A percentile compares a stretch with the other conserved stretches of the same genome.
Evolutionary conservation across 1,140 invertebrate genomes (phyloP).

Genomic region (Epicauta chinensis): DNA sequence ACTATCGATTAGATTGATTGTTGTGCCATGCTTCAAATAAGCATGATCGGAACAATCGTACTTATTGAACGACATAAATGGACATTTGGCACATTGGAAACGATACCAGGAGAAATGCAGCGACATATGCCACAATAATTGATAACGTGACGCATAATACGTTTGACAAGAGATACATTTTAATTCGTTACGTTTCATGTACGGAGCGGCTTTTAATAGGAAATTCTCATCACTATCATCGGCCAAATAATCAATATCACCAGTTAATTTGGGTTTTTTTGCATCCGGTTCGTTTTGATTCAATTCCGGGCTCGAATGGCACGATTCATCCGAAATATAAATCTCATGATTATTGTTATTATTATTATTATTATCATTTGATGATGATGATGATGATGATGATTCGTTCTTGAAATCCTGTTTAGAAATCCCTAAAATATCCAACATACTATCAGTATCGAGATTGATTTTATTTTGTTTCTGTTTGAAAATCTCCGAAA

Average conservation of each 20-base stretch:
- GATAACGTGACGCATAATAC: constrained; percentile 35
- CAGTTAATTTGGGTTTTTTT: constrained; percentile 4
- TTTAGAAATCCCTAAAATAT: neutral
- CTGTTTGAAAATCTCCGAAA: neutral
- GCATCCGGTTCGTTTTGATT: neutral
- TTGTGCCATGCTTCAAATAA: constrained; percentile 37
- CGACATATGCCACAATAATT: constrained; percentile 43
- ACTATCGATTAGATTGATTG: constrained; percentile 32
- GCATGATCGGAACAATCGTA: constrained; percentile 41
- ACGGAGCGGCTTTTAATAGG: constrained; percentile 8
- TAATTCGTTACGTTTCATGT: constrained; percentile 28
- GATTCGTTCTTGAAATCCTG: neutral
- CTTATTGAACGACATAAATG: constrained; percentile 42
- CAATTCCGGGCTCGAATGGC: neutral
- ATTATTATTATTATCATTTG: neutral
- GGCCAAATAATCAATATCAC: constrained; percentile 4
- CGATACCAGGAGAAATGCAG: constrained; percentile 44
- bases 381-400: neutral
- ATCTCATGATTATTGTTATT: neutral
- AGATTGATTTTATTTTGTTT: neutral
- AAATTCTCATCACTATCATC: constrained; percentile 9
- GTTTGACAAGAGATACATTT: constrained; percentile 41
- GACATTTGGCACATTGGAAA: constrained; percentile 43
- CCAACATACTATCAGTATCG: neutral
- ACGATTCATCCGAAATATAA: neutral